Base-by-base conservation (phyloP, 2,113 vertebrate genomes). In the Spea bombifrons region DNA sequence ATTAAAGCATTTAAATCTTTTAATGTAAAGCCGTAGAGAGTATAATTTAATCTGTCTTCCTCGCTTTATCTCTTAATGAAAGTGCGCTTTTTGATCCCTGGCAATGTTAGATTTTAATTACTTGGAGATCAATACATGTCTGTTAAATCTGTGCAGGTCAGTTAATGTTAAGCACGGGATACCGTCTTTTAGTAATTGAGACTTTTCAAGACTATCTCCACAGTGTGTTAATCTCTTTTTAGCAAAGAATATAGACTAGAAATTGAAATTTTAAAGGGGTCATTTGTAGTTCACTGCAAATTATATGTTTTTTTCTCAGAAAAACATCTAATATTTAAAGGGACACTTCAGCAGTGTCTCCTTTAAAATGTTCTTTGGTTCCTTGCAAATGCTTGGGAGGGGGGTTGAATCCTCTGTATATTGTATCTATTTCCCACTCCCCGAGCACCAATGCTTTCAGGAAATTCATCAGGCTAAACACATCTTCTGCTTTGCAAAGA, bases 61-160 rank as follows among this genome's bases (percentile, higher is more conserved):
- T 17, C 61, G 30, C 61, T 64, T 5, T 64, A 64, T 64, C 61
- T 64, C 17, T 64, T 17, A 64, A 64, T 64, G n/a, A 16, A 17
- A 16, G 17, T 64, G 59, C 2, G 10, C 9, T 61, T 61, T 61
- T 61, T 16, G 30, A 64, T 64, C 61, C 5, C 61, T 64, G 16
- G n/a, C 55, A 59, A 13, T 13, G 9, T 9, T 59, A 59, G 10
- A 59, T 17, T 64, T 13, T 64, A 64, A 64, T 64, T 64, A 64
- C 61, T 17, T 4, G 61, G 61, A 64, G 16, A 64, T 64, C 61
- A 64, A 64, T 64, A 61, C 13, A 64, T 64, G 61, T 30, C 61
- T 2, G 4, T n/a, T 61, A n/a, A 30, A 64, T 30, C 61, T 17
- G 8, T 8, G 16, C n/a, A 64, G n/a, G 61, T 30, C 61, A 64